Percentiles rank a stretch among this genome's conserved stretches.
Conservation (phyloP, 2,113 vertebrate genomes). For the Otus sunia region DNA sequence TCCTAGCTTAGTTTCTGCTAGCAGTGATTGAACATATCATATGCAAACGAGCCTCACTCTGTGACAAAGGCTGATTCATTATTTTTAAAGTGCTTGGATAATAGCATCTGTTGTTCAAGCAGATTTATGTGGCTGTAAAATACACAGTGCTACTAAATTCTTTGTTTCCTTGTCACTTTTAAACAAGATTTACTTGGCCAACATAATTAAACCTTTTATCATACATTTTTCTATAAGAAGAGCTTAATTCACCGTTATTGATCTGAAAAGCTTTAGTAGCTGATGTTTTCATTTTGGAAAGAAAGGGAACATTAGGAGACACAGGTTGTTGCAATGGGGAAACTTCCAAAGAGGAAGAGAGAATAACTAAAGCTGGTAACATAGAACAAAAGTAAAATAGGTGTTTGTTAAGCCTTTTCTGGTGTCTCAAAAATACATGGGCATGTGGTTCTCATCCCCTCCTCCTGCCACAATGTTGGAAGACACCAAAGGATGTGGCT, state of each 20-base stretch:
- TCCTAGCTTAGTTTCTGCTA: neutral
- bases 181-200: slow-evolving; percentile 52
- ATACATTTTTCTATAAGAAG: slow-evolving; percentile 43
- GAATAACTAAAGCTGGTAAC: neutral
- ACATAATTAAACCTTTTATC: slow-evolving; percentile 46
- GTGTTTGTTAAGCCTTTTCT: neutral
- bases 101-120: slow-evolving; percentile 31
- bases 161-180: slow-evolving; percentile 47
- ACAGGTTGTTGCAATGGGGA: neutral
- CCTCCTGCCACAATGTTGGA: neutral
- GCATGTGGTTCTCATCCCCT: neutral
- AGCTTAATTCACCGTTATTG: slow-evolving; percentile 18
- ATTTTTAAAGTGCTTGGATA: slow-evolving; percentile 46
- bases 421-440: neutral
- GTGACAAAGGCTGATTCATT: slow-evolving; percentile 31
- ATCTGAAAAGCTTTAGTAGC: slow-evolving; percentile 30
- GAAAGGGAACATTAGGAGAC: neutral
- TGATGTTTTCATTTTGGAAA: slow-evolving; percentile 16
- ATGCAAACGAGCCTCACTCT: neutral
- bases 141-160: slow-evolving; percentile 26
- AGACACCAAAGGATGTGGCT: neutral
- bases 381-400: neutral
- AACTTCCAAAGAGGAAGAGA: neutral
- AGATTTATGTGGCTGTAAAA: slow-evolving; percentile 54
- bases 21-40: neutral